These are phyloP conservation scores for Coregonus ussuriensis DNA, from an alignment of 2,797 vertebrate species.

Conservation along the genomic window DNA sequence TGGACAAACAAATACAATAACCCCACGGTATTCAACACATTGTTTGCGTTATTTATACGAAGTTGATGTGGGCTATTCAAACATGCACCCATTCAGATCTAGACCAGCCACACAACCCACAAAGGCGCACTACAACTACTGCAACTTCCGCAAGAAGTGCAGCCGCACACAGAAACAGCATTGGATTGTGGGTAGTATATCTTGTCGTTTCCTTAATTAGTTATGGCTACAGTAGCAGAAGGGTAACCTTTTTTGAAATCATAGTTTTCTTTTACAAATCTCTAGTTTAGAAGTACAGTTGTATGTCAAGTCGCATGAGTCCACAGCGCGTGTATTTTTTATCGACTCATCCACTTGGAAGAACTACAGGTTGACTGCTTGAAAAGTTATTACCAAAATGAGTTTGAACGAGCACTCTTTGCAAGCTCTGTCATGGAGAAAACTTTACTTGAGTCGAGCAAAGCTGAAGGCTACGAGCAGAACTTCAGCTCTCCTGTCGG, in stretches of 20 bases:
- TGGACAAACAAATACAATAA: no score
- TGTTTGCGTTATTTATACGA: no score
- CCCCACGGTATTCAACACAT: no score
- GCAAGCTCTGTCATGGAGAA: conserved; percentile 98
- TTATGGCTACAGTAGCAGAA: neutral
- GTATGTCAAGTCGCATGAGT: neutral
- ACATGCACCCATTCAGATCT: no score
- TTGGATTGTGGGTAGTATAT: conserved; percentile 65
- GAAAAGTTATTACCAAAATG: conserved; percentile 66
- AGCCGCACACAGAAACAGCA: conserved; percentile 16
- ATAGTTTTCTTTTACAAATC: neutral
- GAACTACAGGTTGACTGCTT: neutral
- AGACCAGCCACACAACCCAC: no score
- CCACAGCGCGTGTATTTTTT: no score
- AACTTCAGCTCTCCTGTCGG: conserved; percentile 93
- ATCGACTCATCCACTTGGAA: no score
- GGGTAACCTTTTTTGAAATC: neutral
- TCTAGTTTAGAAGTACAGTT: neutral
- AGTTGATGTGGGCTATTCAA: no score
- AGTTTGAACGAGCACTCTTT: conserved; percentile 96
- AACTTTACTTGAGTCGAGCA: conserved; percentile 95
- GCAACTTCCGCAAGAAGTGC: neutral
- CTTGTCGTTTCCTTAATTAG: conserved; percentile 55
- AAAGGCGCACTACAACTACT: neutral
- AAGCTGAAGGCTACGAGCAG: conserved; percentile 97